phyloP scores from a whole-genome alignment of 2,113 vertebrate species.

The Catagonus wagneri region DNA sequence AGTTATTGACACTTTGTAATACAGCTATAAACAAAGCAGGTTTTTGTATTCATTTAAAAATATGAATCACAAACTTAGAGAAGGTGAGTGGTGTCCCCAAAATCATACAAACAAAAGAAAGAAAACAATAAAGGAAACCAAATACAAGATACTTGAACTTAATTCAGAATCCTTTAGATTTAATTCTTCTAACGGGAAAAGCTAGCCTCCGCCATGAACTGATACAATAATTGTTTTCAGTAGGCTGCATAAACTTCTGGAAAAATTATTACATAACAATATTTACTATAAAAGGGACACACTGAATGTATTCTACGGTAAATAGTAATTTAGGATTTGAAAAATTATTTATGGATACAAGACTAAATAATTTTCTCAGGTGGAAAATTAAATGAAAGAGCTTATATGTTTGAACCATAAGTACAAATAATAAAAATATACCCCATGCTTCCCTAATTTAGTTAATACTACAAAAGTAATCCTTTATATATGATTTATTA shows the following conservation, averaged over 20 bases:
- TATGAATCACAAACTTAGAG: background rate
- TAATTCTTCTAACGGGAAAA: background rate
- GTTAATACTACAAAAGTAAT: background rate
- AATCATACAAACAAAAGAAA: background rate
- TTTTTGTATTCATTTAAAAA: background rate
- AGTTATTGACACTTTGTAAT: background rate
- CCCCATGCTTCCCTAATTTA: background rate
- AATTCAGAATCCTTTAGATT: background rate
- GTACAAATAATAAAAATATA: background rate
- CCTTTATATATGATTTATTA: background rate
- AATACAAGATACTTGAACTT: background rate
- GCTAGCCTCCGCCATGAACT: background rate
- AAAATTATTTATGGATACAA: background rate
- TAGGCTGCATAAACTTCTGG: background rate
- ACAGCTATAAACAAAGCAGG: background rate
- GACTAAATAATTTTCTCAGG: background rate
- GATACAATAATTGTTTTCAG: background rate
- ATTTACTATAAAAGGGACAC: background rate
- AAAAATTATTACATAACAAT: background rate
- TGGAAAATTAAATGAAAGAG: background rate
- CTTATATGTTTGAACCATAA: background rate
- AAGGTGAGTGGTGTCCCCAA: background rate
- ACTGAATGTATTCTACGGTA: background rate
- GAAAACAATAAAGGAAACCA: background rate
- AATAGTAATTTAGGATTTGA: background rate